Evolutionary conservation across 2,888 invertebrate species (phyloP), one percentile per base, ranked within the genome.

Genomic region (Eledona agricola): DNA sequence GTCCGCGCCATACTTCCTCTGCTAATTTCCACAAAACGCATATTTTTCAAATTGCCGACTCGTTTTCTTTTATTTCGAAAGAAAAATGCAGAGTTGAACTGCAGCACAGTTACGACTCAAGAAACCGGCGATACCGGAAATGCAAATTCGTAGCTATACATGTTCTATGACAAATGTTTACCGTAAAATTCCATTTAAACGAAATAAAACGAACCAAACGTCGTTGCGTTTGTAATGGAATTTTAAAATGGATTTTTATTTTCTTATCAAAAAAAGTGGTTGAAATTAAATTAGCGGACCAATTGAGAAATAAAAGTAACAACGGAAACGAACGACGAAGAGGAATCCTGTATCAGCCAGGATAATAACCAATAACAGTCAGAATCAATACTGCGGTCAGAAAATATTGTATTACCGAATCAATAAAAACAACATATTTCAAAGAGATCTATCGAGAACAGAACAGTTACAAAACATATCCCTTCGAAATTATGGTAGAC

Each of bases 11-110:
- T 16, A 51, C 29, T 34, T 32, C 42, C 19, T 35, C 15, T 12
- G 7, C n/a, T 29, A 47, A 22, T 43, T 43, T 10, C 12, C 17
- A 23, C 45, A 22, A 28, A 42, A 43, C 15, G 25, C 25, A 34
- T 28, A 40, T 6, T 26, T 37, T 40, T 22, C 17, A 16, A 25
- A 35, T 9, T 10, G 20, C 16, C 26, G 4, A 37, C 26, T 15
- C 25, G 13, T 9, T 16, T 23, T 13, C 9, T 28, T 28, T 10
- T 26, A 9, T 26, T 22, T 9, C 22, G 22, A 22, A 9, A 9
- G 7, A 5, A 7, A 22, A 22, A 22, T 7, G 9, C n/a, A 23
- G 5, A 23, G 6, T 23, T 23, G 4, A 23, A 23, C n/a, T 23
- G 23, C 5, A 3, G 23, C 23, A 23, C n/a, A 23, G 23, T 23